Percentiles rank a stretch among this genome's conserved stretches.
Conservation (phyloP, 2,888 invertebrate genomes). For the Stenodera caucasica region DNA sequence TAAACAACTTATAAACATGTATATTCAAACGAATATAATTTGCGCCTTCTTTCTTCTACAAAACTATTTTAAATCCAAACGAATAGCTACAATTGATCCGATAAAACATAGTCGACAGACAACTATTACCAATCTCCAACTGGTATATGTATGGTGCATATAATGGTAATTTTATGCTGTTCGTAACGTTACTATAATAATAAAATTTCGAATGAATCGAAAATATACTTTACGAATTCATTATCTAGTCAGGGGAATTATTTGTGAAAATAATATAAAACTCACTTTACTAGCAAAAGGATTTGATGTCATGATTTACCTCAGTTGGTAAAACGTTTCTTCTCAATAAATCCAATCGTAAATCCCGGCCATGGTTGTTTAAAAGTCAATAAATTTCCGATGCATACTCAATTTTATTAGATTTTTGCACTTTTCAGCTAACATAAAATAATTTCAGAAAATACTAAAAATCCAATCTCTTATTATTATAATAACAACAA, state of each 20-base stretch:
- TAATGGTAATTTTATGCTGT: constrained; percentile 1
- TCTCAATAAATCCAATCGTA: constrained; percentile 4
- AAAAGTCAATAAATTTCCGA: constrained; percentile 8
- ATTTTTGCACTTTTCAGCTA: neutral
- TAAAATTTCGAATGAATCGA: constrained; percentile 5
- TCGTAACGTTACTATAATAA: neutral
- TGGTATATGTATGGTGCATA: neutral
- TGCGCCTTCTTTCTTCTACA: neutral
- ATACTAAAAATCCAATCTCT: neutral
- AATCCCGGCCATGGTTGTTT: constrained; percentile 3
- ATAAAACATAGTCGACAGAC: constrained; percentile 6
- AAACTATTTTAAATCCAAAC: neutral
- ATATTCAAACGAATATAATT: neutral
- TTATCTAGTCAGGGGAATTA: constrained; percentile 1
- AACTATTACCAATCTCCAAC: constrained; percentile 6
- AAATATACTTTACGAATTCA: neutral
- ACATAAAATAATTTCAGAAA: neutral
- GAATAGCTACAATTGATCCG: neutral
- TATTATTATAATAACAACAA: no score
- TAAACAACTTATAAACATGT: neutral
- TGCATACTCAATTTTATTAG: constrained; percentile 8
- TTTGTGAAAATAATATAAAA: constrained; percentile 6
- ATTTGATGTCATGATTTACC: constrained; percentile 9
- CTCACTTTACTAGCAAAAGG: constrained; percentile 1
- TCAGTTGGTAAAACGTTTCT: constrained; percentile 1